A percentile compares a stretch with the other conserved stretches of the same genome.
phyloP scores from a whole-genome alignment of 2,113 vertebrate species.

The Cichladusa arquata region DNA sequence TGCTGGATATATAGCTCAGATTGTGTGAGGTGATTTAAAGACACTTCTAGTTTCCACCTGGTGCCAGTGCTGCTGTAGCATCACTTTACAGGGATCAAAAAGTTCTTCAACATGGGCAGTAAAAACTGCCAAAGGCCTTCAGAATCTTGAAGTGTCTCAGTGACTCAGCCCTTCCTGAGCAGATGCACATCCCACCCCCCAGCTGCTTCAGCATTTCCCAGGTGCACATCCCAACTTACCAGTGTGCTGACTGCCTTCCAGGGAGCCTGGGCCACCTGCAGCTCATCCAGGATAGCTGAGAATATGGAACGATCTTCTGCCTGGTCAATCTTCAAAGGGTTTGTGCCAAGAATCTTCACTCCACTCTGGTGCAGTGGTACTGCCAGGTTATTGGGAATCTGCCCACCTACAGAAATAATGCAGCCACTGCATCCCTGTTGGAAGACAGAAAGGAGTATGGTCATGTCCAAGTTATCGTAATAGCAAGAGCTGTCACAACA shows the following conservation, averaged over 20 bases:
- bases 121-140: not conserved
- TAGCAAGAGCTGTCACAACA: not conserved
- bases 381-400: constrained; percentile 94
- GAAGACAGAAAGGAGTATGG: not conserved
- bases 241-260: constrained; percentile 90
- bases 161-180: not conserved
- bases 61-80: not conserved
- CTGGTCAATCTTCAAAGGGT: constrained; percentile 84
- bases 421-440: constrained; percentile 84
- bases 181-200: not conserved
- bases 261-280: constrained; percentile 87
- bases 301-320: constrained; percentile 91
- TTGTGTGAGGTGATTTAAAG: not conserved
- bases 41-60: not conserved
- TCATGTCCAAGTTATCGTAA: not conserved
- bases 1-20: not conserved
- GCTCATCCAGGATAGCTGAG: constrained; percentile 87
- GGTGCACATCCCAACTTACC: constrained; percentile 64
- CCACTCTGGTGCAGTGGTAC: constrained; percentile 84
- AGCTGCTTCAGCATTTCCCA: not conserved
- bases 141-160: not conserved
- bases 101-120: not conserved
- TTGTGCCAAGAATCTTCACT: constrained; percentile 90
- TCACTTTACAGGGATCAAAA: not conserved
- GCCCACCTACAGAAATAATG: constrained; percentile 93